Percentiles rank a stretch among this genome's conserved stretches.
Evolutionary conservation across 1,140 invertebrate species (phyloP).

Genomic region (Plectus sambesii): DNA sequence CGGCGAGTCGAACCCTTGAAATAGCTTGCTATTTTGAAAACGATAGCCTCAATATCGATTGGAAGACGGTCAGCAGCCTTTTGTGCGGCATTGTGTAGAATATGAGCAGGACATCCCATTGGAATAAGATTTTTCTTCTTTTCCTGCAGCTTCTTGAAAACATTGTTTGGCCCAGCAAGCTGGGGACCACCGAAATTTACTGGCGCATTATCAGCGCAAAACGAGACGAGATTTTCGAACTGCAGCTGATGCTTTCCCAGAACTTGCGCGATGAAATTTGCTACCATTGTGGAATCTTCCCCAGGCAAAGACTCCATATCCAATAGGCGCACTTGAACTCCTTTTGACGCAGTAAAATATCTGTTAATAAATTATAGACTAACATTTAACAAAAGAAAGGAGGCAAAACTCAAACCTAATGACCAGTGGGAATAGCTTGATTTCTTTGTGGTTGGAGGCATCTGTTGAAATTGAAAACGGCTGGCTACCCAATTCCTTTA

Average conservation of each 20-base stretch:
- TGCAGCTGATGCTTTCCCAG: conserved; percentile 13
- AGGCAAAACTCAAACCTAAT: conserved; percentile 10
- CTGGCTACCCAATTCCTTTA: conserved; percentile 10
- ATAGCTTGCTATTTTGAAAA: conserved; percentile 14
- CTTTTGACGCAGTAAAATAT: conserved; percentile 13
- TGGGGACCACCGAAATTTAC: conserved; percentile 10
- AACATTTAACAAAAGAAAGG: not conserved
- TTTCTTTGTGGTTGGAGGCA: conserved; percentile 20
- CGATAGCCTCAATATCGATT: conserved; percentile 12
- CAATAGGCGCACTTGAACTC: conserved; percentile 13
- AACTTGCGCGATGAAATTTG: conserved; percentile 5
- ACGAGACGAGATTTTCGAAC: conserved; percentile 7
- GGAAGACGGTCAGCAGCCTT: conserved; percentile 13
- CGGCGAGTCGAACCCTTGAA: conserved; percentile 13
- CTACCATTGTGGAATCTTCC: conserved; percentile 10
- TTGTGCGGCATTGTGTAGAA: conserved; percentile 12
- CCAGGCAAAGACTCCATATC: conserved; percentile 8
- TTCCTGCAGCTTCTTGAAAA: conserved; percentile 10
- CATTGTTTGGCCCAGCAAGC: conserved; percentile 7
- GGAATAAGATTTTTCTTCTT: conserved; percentile 16
- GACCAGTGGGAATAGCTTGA: conserved; percentile 12
- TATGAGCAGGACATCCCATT: conserved; percentile 13
- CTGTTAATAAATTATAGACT: not conserved
- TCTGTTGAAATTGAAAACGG: conserved; percentile 12
- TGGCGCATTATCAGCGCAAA: conserved; percentile 10